phyloP scores from a whole-genome alignment of 1,140 invertebrate genomes.

The Apis dorsata region DNA sequence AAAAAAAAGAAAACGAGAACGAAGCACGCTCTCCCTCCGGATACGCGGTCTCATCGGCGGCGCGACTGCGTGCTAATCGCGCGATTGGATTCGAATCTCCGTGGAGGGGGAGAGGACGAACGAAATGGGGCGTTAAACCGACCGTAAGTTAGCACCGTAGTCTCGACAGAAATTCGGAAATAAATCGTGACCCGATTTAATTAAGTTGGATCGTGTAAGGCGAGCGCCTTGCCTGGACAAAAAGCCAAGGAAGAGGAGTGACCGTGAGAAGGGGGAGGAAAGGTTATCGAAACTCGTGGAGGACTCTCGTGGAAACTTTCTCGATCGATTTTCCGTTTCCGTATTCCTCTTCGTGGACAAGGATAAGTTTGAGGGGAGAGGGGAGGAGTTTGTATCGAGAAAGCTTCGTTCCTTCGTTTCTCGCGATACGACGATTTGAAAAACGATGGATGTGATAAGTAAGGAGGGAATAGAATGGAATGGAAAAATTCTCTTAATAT shows the following conservation, averaged over 20 bases:
- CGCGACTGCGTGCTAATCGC: conserved; percentile 44
- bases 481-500: too few relatives aligned
- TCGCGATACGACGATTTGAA: too few relatives aligned
- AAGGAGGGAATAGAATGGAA: too few relatives aligned
- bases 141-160: conserved; percentile 37
- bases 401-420: too few relatives aligned
- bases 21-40: too few relatives aligned
- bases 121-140: conserved; percentile 46
- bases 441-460: too few relatives aligned
- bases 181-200: conserved; percentile 63
- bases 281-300: not conserved
- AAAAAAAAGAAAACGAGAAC: too few relatives aligned
- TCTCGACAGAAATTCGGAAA: conserved; percentile 48
- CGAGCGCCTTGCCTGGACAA: not conserved
- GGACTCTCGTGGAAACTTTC: conserved; percentile 11
- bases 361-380: not conserved
- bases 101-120: conserved; percentile 14
- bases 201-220: conserved; percentile 49
- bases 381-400: too few relatives aligned
- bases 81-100: conserved; percentile 6
- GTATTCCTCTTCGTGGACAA: not conserved
- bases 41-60: conserved; percentile 15
- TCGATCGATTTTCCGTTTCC: conserved; percentile 21
- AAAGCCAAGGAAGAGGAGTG: conserved; percentile 23
- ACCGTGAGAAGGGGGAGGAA: not conserved